Evolutionary conservation across 1,140 invertebrate genomes (phyloP).

Genomic region (Ceratosolen fusciceps): DNA sequence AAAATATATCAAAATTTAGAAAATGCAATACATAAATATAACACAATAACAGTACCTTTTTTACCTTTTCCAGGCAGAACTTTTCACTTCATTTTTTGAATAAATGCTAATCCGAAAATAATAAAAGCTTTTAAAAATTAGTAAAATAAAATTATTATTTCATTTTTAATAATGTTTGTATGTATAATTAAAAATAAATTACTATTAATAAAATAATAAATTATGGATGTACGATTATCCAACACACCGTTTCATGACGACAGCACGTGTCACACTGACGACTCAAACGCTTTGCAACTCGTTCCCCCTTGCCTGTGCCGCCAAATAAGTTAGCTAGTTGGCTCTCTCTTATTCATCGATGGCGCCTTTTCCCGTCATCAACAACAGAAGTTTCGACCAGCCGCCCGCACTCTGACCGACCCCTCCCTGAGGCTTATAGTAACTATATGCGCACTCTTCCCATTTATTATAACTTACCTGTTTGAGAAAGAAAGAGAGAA

Average conservation of each 20-base stretch:
- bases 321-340: not conserved
- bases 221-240: not conserved
- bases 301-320: conserved; percentile 19
- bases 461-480: not conserved
- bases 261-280: conserved; percentile 72
- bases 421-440: not conserved
- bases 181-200: not conserved
- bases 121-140: too few relatives aligned
- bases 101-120: too few relatives aligned
- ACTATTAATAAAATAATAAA: too few relatives aligned
- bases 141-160: too few relatives aligned
- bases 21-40: too few relatives aligned
- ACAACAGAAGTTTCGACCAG: conserved; percentile 28
- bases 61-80: too few relatives aligned
- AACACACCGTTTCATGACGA: conserved; percentile 64
- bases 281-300: conserved; percentile 42
- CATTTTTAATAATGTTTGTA: too few relatives aligned
- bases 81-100: too few relatives aligned
- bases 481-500: not conserved
- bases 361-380: conserved; percentile 48
- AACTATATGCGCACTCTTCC: not conserved
- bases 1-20: too few relatives aligned
- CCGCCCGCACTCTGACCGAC: conserved; percentile 25
- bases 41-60: too few relatives aligned
- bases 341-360: not conserved